A percentile compares a stretch with the other conserved stretches of the same genome.
These are phyloP conservation scores for Cyclina sinensis DNA, from an alignment of 1,140 invertebrate species.

Conservation along the genomic window DNA sequence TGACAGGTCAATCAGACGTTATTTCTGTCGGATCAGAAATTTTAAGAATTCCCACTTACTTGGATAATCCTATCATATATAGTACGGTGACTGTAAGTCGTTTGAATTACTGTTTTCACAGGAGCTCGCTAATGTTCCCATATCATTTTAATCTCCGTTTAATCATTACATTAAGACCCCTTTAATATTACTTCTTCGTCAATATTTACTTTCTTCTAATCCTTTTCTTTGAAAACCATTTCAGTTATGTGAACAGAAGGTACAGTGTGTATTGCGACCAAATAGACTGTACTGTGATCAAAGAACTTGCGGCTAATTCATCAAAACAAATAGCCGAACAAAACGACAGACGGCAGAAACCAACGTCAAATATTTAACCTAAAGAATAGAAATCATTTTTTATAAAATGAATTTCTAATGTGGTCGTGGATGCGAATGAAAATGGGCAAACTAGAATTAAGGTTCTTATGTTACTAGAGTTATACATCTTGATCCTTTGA, in stretches of 20 bases:
- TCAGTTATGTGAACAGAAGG: constrained; percentile 3
- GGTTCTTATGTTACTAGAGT: no score
- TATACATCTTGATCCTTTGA: no score
- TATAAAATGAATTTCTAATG: no score
- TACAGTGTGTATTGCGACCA: neutral
- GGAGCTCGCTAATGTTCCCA: constrained; percentile 12
- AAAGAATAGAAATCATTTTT: neutral
- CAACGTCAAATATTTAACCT: neutral
- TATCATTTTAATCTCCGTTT: constrained; percentile 11
- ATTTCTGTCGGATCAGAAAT: neutral
- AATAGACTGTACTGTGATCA: neutral
- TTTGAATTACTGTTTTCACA: constrained; percentile 41
- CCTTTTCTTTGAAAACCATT: neutral
- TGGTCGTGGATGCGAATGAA: no score
- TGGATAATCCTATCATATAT: constrained; percentile 25
- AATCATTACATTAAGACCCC: neutral
- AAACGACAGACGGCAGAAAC: neutral
- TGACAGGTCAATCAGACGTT: neutral
- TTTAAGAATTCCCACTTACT: neutral
- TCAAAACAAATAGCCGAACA: constrained; percentile 11
- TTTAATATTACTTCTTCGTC: neutral
- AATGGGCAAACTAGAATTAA: no score
- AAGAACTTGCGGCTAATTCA: neutral
- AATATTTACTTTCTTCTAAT: constrained; percentile 37
- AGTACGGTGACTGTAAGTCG: neutral